Conservation (phyloP, 2,797 vertebrate genomes). For the Triplophysa yarkandensis region DNA sequence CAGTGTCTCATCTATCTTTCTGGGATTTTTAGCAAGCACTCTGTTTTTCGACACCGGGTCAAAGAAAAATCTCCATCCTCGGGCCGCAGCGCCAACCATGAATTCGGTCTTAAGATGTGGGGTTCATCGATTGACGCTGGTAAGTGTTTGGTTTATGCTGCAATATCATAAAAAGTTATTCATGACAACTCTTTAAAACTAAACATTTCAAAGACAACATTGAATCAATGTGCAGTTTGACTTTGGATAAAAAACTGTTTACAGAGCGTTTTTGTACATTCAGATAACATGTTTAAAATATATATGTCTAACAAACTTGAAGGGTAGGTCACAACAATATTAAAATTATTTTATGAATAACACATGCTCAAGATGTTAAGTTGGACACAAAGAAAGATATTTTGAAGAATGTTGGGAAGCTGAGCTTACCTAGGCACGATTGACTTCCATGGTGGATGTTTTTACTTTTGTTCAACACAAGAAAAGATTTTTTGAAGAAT, state of each 20-base stretch:
- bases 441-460: too few species aligned
- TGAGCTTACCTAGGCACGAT: too few species aligned
- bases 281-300: neutral
- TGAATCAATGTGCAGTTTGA: neutral
- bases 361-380: too few species aligned
- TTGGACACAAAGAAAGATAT: too few species aligned
- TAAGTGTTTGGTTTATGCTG: conserved; percentile 9
- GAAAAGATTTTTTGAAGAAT: too few species aligned
- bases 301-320: too few species aligned
- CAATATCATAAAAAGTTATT: neutral
- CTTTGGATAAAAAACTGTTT: neutral
- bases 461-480: too few species aligned
- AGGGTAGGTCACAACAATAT: too few species aligned
- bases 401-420: too few species aligned
- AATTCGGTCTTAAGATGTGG: conserved; percentile 8
- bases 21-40: conserved; percentile 23
- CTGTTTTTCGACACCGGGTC: conserved; percentile 40
- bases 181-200: too few species aligned
- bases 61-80: conserved; percentile 34
- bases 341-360: too few species aligned
- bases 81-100: conserved; percentile 3
- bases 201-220: neutral
- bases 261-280: neutral
- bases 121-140: neutral
- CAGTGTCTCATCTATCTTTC: conserved; percentile 31